A percentile compares a stretch with the other conserved stretches of the same genome.
These are phyloP conservation scores for Amblyornis subalaris DNA, from an alignment of 2,113 vertebrate genomes.

Conservation along the genomic window DNA sequence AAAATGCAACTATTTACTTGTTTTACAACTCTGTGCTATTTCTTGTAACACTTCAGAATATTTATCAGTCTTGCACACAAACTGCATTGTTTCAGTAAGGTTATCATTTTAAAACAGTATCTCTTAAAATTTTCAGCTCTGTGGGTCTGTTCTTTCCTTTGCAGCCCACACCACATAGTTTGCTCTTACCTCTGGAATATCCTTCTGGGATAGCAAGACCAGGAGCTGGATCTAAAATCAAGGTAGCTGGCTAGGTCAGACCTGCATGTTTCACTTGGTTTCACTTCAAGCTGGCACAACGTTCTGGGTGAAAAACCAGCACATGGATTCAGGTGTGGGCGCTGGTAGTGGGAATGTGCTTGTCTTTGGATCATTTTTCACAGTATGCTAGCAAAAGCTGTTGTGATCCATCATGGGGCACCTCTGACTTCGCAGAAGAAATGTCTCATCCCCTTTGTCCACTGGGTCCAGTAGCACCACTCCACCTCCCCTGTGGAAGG, in stretches of 20 bases:
- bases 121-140: not conserved
- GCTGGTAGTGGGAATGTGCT: not conserved
- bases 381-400: not conserved
- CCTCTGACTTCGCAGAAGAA: not conserved
- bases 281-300: not conserved
- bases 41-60: conserved; percentile 31
- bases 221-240: not conserved
- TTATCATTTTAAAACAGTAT: not conserved
- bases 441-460: not conserved
- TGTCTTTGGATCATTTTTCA: not conserved
- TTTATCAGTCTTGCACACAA: conserved; percentile 17
- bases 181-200: not conserved
- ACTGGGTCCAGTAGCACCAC: not conserved
- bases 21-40: conserved; percentile 42
- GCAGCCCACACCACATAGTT: not conserved
- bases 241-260: not conserved
- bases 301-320: not conserved
- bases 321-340: not conserved
- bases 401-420: not conserved
- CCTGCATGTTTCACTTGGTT: not conserved
- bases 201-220: not conserved
- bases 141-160: not conserved
- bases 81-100: not conserved
- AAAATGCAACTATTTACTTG: conserved; percentile 14
- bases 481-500: fast-evolving